Percentiles rank a stretch among this genome's conserved stretches.
Evolutionary conservation across 2,888 invertebrate species (phyloP).

Genomic region (Barypeithes pellucidus): DNA sequence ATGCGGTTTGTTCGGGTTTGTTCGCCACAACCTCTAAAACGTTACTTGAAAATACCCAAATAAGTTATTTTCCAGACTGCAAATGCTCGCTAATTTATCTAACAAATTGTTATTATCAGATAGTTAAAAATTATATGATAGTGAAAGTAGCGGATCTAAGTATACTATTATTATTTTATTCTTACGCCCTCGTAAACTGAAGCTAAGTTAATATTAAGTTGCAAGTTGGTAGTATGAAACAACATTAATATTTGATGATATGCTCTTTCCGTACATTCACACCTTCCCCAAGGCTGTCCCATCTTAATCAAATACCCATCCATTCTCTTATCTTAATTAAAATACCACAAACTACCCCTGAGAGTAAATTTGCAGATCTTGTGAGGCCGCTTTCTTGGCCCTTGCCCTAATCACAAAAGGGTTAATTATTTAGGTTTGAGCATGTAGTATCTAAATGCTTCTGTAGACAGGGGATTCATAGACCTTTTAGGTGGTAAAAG

Average conservation of each 20-base stretch:
- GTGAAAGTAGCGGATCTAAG: no score
- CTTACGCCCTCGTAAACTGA: no score
- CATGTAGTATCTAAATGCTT: constrained; percentile 10
- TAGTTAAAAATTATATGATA: no score
- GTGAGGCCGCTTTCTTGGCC: constrained; percentile 16
- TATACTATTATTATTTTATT: no score
- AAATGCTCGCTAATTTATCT: no score
- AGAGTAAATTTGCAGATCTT: constrained; percentile 24
- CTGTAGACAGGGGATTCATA: constrained; percentile 16
- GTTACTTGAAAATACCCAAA: no score
- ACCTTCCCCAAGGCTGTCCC: background rate
- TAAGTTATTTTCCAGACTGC: no score
- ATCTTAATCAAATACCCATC: constrained; percentile 19
- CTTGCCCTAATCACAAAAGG: constrained; percentile 21
- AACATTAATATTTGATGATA: background rate
- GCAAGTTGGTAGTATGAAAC: no score
- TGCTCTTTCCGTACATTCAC: background rate
- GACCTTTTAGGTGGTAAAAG: constrained; percentile 10
- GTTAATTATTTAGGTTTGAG: constrained; percentile 20
- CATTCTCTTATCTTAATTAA: constrained; percentile 27
- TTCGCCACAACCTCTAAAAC: no score
- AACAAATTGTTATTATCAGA: no score
- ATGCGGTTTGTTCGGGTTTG: no score
- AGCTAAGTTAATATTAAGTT: no score
- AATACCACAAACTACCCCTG: constrained; percentile 22